phyloP scores from a whole-genome alignment of 2,797 vertebrate species.

The Gadopsis bispinosus region DNA sequence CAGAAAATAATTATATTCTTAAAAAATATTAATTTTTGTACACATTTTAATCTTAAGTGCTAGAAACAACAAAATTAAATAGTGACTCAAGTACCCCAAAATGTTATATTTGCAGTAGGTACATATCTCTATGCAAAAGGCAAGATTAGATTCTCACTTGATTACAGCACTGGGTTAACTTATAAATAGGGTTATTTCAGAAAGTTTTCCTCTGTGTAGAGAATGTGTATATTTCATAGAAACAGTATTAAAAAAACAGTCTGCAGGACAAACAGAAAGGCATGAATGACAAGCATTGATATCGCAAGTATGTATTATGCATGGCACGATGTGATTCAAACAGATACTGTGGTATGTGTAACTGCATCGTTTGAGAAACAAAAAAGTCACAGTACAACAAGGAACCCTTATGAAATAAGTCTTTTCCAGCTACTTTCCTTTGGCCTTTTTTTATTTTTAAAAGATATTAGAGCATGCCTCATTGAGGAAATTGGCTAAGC shows the following conservation, averaged over 20 bases:
- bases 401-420: constrained; percentile 76
- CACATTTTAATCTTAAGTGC: constrained; percentile 97
- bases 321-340: constrained; percentile 74
- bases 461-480: constrained; percentile 63
- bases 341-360: constrained; percentile 74
- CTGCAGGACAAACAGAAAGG: constrained; percentile 88
- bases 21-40: constrained; percentile 93
- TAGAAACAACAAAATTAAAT: constrained; percentile 94
- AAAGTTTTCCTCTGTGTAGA: constrained; percentile 82
- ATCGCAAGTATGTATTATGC: constrained; percentile 74
- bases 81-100: constrained; percentile 93
- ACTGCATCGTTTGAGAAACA: constrained; percentile 73
- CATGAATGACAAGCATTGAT: constrained; percentile 81
- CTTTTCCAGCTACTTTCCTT: constrained; percentile 81
- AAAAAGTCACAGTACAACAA: constrained; percentile 80
- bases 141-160: constrained; percentile 86
- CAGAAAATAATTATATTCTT: constrained; percentile 92
- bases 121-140: constrained; percentile 87
- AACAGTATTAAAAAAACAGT: constrained; percentile 86
- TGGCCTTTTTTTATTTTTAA: constrained; percentile 79
- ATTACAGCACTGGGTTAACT: constrained; percentile 86
- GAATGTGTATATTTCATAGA: constrained; percentile 89
- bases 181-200: constrained; percentile 87
- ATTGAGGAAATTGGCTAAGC: constrained; percentile 71
- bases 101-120: constrained; percentile 86